These are phyloP conservation scores for Acanthis flammea DNA, from an alignment of 2,797 vertebrate genomes.

Conservation along the genomic window DNA sequence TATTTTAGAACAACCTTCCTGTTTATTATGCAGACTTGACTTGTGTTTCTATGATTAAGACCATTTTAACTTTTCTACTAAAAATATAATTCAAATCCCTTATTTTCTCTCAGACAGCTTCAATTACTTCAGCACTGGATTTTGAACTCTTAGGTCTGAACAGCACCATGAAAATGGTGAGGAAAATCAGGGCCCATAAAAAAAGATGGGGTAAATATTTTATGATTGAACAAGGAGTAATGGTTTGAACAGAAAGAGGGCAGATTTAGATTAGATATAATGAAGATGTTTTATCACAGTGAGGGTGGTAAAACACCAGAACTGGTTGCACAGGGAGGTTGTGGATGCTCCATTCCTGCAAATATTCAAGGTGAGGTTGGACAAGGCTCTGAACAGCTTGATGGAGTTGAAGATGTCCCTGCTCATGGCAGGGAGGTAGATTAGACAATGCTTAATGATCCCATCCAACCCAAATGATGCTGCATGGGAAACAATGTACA, in stretches of 20 bases:
- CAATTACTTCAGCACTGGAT: not conserved
- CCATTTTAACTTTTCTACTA: not conserved
- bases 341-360: not conserved
- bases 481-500: rapidly evolving
- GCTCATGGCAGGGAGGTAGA: not conserved
- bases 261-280: not conserved
- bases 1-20: not conserved
- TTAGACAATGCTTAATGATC: not conserved
- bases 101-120: not conserved
- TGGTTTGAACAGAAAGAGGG: not conserved
- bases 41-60: not conserved
- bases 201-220: not conserved
- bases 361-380: not conserved
- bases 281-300: not conserved
- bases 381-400: rapidly evolving
- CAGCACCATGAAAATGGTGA: not conserved
- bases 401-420: not conserved
- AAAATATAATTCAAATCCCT: not conserved
- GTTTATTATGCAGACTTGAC: not conserved
- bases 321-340: not conserved
- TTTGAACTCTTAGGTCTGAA: not conserved
- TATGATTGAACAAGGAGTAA: not conserved
- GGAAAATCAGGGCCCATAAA: not conserved
- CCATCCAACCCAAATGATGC: not conserved
- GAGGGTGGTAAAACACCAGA: not conserved